These are phyloP conservation scores for Adela reaumurella DNA, from an alignment of 2,888 invertebrate genomes.

Conservation along the genomic window DNA sequence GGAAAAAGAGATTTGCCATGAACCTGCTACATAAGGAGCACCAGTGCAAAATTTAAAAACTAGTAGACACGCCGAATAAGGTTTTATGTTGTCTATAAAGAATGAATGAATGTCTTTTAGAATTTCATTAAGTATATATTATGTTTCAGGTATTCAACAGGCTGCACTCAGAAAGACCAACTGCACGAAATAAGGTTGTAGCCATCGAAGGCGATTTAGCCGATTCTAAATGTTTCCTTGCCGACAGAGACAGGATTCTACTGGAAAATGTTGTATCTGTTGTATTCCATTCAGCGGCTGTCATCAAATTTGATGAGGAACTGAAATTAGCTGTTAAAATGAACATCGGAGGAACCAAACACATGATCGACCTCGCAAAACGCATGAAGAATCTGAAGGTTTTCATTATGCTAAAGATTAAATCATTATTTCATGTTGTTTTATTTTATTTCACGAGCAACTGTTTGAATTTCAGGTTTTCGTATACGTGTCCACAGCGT, in stretches of 20 bases:
- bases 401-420: too few relatives aligned
- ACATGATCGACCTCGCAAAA: conserved; percentile 20
- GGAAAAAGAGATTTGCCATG: too few relatives aligned
- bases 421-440: too few relatives aligned
- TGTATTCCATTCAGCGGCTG: conserved; percentile 69
- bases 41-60: too few relatives aligned
- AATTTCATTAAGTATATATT: too few relatives aligned
- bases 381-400: conserved; percentile 24
- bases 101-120: too few relatives aligned
- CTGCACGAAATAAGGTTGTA: not conserved
- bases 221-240: not conserved
- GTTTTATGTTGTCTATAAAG: too few relatives aligned
- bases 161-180: not conserved
- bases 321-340: conserved; percentile 62
- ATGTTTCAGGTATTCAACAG: not conserved
- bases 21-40: too few relatives aligned
- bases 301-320: conserved; percentile 66
- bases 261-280: conserved; percentile 43
- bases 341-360: conserved; percentile 54
- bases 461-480: conserved; percentile 24
- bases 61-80: too few relatives aligned
- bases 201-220: not conserved
- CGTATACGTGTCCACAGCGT: conserved; percentile 28
- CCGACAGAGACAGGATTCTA: conserved; percentile 11
- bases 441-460: too few relatives aligned